Evolutionary conservation across 2,888 invertebrate species (phyloP), one percentile per base, ranked within the genome.

Genomic region (Trichopria drosophilae): DNA sequence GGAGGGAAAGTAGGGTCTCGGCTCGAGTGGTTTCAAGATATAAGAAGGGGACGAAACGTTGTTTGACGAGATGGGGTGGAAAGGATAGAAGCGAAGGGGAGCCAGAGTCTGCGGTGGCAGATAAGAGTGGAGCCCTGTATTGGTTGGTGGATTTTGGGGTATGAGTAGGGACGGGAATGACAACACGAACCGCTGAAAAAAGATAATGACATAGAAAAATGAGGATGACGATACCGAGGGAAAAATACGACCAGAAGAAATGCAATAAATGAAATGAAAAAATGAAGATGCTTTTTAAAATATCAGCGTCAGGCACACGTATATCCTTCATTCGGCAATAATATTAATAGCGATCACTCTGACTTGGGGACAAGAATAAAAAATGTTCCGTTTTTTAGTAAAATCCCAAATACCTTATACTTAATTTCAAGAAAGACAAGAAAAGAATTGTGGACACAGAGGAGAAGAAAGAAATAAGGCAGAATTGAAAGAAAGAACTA

Each of bases 61-160:
- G 68, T 68, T 69, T 66, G 67, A 65, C 57, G 64, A 66, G 64
- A 59, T 54, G 66, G 59, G 53, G 40, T 23, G 22, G 36, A 43
- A 46, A 37, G 31, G 51, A 46, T 24, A 37, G 47, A 28, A 47
- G 42, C 26, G 54, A 23, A 48, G 62, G 62, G 61, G 54, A 50
- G 53, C 53, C 61, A 65, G 66, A 66, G 70, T 67, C 69, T 71
- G 71, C 62, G 71, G 70, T 67, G 56, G 65, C 59, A 67, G 73
- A 72, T 72, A 73, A 71, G 73, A 63, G 64, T 55, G 60, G 60
- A 56, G 26, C 36, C 52, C 48, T 50, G 31, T 44, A 54, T 54
- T 29, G 53, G 40, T 37, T 39, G 19, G 41, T 20, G 34, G 57
- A n/a, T n/a, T n/a, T n/a, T n/a, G 39, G 57, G 48, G 54, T 53